These are phyloP conservation scores for Odocoileus virginianus DNA, from an alignment of 2,113 vertebrate genomes.

Conservation along the genomic window DNA sequence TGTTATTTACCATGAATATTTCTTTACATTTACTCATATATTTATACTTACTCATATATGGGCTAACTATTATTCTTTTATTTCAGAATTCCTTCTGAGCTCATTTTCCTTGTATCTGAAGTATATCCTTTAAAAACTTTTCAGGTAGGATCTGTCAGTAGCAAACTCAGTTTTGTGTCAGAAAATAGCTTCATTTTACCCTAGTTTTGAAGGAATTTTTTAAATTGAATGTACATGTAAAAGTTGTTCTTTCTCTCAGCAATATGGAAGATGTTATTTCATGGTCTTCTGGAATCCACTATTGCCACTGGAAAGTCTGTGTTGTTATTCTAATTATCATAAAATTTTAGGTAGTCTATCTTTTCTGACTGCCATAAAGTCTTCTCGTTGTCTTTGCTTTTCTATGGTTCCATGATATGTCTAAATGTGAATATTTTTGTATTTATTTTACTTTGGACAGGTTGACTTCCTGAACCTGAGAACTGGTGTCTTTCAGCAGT, in stretches of 20 bases:
- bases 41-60: background rate
- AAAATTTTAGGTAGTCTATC: background rate
- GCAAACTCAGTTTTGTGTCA: background rate
- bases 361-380: background rate
- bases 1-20: background rate
- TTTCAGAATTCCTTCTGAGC: background rate
- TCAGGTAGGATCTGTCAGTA: background rate
- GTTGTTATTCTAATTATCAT: background rate
- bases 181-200: background rate
- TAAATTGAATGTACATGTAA: background rate
- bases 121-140: background rate
- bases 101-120: background rate
- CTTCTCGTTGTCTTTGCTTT: background rate
- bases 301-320: background rate
- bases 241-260: background rate
- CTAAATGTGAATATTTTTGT: background rate
- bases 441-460: background rate
- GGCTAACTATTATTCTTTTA: background rate
- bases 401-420: background rate
- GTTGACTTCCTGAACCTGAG: background rate
- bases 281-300: background rate
- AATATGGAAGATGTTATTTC: background rate
- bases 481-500: background rate
- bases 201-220: background rate
- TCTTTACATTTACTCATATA: background rate